A percentile compares a stretch with the other conserved stretches of the same genome.
These are phyloP conservation scores for Asobara japonica DNA, from an alignment of 1,140 invertebrate species.

Conservation along the genomic window DNA sequence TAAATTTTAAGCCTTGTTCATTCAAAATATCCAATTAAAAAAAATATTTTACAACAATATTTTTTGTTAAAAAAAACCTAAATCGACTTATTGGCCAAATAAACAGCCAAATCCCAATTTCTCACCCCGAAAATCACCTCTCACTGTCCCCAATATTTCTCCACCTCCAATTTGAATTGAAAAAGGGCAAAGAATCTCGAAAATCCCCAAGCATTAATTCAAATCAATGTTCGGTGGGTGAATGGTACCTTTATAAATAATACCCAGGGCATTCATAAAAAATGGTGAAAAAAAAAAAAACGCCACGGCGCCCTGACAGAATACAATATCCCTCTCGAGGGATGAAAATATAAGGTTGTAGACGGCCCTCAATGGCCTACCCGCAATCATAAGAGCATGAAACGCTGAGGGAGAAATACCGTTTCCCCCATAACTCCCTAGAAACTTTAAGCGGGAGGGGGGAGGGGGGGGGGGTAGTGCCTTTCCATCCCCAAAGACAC, in stretches of 20 bases:
- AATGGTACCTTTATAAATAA: slow-evolving; percentile 10
- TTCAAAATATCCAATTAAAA: no score
- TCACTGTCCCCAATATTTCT: neutral
- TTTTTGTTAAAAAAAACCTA: no score
- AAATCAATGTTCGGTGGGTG: neutral
- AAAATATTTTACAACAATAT: no score
- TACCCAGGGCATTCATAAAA: neutral
- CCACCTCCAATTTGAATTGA: neutral
- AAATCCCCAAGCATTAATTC: slow-evolving; percentile 13
- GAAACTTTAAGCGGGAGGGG: neutral
- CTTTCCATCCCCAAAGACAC: neutral
- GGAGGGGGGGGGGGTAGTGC: neutral
- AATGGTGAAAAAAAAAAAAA: neutral
- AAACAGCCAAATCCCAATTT: no score
- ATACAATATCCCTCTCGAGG: slow-evolving; percentile 8
- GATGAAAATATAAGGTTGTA: neutral
- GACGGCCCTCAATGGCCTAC: slow-evolving; percentile 6
- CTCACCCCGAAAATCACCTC: no score
- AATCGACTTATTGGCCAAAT: no score
- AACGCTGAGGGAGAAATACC: slow-evolving; percentile 10
- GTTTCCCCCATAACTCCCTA: neutral
- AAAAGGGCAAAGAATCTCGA: neutral
- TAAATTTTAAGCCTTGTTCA: no score
- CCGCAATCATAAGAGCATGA: slow-evolving; percentile 16
- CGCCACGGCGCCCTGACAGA: neutral